Base-by-base conservation (phyloP, 2,113 vertebrate genomes). In the Saguinus midas region DNA sequence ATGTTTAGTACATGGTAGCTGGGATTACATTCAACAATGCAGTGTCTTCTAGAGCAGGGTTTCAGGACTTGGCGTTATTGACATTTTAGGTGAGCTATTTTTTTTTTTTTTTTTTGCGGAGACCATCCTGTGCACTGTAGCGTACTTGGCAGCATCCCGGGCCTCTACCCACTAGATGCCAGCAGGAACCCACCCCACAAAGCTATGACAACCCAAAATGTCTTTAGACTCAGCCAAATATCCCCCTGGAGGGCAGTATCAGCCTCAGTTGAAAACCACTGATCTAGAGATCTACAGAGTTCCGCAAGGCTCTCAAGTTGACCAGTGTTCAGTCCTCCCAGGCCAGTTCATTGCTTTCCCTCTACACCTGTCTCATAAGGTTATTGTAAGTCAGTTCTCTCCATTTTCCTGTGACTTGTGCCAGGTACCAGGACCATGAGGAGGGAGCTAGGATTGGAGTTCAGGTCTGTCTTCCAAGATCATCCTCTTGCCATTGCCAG, bases 11-110 rank as follows among this genome's bases (percentile, higher is more conserved):
- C 32, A 48, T 2, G 2, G 55, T 3, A 45, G 21, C n/a, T 55
- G 3, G n/a, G 27, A 4, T 20, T 16, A 23, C 17, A 52, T 8
- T 5, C 12, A 23, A 4, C 18, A 8, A 17, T 17, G 11, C 2
- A 17, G 20, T 29, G 3, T 70, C 48, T 20, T 82, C 37, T 1
- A 35, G 8, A 80, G 80, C 35, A 14, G 52, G 14, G 55, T 35
- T n/a, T 13, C 37, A 25, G 9, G 3, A 2, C 12, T 14, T 9
- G 8, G 37, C 25, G 2, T 12, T n/a, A 8, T 9, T 23, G 37
- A 2, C 9, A 0, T n/a, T 75, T 80, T 13, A 57, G 20, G 17
- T 7, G 27, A 20, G 25, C 12, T 12, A 8, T 13, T 23, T 48
- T 48, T 48, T 52, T 52, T 52, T 52, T 52, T 50, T 50, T 50